Base-by-base conservation (phyloP, 2,888 invertebrate species). In the Falcaria lacertinaria region DNA sequence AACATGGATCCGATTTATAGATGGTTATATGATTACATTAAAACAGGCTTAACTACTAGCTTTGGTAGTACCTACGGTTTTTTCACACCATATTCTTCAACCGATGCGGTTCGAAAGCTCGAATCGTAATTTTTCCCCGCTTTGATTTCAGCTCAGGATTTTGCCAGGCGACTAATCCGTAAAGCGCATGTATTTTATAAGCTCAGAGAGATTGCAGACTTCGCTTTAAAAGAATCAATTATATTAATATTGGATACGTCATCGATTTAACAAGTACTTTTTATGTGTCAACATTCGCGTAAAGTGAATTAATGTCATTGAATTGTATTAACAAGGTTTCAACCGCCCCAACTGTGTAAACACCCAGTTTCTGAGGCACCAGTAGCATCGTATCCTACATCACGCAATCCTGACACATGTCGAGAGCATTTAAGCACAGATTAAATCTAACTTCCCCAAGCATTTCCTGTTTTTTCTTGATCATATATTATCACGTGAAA, bases 41-140 rank as follows among this genome's bases (percentile, higher is more conserved):
- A 19, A 19, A n/a, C n/a, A n/a, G n/a, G n/a, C 19, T 19, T 19
- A 3, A 3, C 1, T 19, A 32, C 8, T 3, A 4, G 2, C 19
- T 19, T 19, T 19, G 19, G n/a, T n/a, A n/a, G n/a, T n/a, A 55
- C 51, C 60, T 62, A 62, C 60, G 52, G 57, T 64, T 60, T 67
- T 62, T 58, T 57, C 61, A 64, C 64, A 60, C 62, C 60, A 64
- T 57, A 57, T 58, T 59, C 53, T 62, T 43, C 57, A 67, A 64
- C 60, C 59, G 60, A 57, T 57, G 28, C 28, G 7, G 60, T 60
- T 60, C 52, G 54, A 60, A 64, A 3, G 60, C 60, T 60, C 52
- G 54, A 60, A 64, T 65, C 66, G 60, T 70, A 70, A 69, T 71
- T 66, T 74, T 72, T 71, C 65, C 64, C 63, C 71, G 64, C 64